phyloP scores from a whole-genome alignment of 2,113 vertebrate species.

The Erythrolamprus reginae region DNA sequence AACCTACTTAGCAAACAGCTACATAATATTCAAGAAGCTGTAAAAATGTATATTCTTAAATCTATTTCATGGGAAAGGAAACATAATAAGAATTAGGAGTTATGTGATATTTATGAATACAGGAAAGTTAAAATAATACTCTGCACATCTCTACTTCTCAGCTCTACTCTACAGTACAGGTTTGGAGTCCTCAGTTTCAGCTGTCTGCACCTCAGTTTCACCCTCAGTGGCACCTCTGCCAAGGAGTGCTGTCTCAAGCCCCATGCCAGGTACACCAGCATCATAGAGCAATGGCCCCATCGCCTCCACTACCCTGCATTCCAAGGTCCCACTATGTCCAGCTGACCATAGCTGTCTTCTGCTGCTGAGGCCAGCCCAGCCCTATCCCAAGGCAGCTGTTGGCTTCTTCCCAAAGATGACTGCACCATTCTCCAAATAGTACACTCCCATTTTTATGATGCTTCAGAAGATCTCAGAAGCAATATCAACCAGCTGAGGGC shows the following conservation, averaged over 20 bases:
- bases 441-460: not conserved
- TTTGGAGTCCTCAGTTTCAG: not conserved
- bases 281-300: not conserved
- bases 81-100: constrained; percentile 33
- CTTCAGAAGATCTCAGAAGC: not conserved
- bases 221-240: not conserved
- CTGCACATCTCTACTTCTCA: not conserved
- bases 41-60: constrained; percentile 39
- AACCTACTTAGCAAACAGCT: constrained; percentile 25
- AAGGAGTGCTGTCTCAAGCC: not conserved
- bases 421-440: not conserved
- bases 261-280: not conserved
- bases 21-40: constrained; percentile 45
- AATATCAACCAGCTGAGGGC: not conserved
- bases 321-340: not conserved
- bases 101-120: constrained; percentile 37
- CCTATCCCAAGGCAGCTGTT: not conserved
- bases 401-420: not conserved
- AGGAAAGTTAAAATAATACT: constrained; percentile 24
- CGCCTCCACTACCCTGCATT: not conserved
- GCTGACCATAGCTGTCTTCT: not conserved
- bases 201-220: not conserved
- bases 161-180: not conserved
- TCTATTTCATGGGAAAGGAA: constrained; percentile 22
- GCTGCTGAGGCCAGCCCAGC: not conserved